Evolutionary conservation across 2,888 invertebrate species (phyloP).

Genomic region (Pediacus dermestoides): DNA sequence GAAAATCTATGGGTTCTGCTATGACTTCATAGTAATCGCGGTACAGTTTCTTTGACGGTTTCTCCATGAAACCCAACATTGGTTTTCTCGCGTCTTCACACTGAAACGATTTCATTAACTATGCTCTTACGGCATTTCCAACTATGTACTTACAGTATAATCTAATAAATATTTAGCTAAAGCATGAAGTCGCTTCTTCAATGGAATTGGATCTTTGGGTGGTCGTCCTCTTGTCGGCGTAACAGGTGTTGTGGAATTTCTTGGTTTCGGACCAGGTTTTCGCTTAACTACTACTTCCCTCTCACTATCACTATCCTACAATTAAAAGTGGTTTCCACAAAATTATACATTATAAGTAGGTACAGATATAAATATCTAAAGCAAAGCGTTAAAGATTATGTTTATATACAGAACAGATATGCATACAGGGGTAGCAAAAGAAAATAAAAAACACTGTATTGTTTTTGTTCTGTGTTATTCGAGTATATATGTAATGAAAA

Average conservation of each 20-base stretch:
- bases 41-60: conserved; percentile 91
- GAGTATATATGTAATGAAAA: too few relatives aligned
- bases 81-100: conserved; percentile 78
- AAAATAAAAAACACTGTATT: not conserved
- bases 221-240: conserved; percentile 42
- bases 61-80: conserved; percentile 91
- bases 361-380: not conserved
- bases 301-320: conserved; percentile 54
- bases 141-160: conserved; percentile 61
- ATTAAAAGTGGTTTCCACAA: conserved; percentile 4
- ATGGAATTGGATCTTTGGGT: conserved; percentile 52
- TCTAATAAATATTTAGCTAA: conserved; percentile 75
- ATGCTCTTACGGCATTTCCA: too few relatives aligned
- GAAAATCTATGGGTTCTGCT: conserved; percentile 90
- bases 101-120: conserved; percentile 39
- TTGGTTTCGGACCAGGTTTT: conserved; percentile 41
- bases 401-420: too few relatives aligned
- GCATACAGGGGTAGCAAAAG: not conserved
- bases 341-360: not conserved
- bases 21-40: conserved; percentile 96
- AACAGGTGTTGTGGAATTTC: conserved; percentile 21
- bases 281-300: conserved; percentile 41
- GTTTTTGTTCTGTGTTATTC: conserved; percentile 1
- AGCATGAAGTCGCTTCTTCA: conserved; percentile 76
- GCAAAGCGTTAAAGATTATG: too few relatives aligned